Percentiles rank a stretch among this genome's conserved stretches.
These are phyloP conservation scores for Linyphia triangularis DNA, from an alignment of 2,888 invertebrate genomes.

Conservation along the genomic window DNA sequence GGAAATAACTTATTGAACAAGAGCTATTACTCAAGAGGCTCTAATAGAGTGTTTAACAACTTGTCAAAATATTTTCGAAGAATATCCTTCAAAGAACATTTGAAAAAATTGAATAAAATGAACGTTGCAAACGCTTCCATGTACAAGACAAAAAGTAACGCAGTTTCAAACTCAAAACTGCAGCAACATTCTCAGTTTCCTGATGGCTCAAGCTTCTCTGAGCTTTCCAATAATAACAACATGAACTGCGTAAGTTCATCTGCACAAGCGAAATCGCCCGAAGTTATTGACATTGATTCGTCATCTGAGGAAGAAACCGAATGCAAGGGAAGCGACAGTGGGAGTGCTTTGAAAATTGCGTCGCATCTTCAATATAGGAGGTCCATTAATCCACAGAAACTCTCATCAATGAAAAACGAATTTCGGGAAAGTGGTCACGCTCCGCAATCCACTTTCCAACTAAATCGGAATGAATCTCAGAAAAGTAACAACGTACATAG, in stretches of 20 bases:
- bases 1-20: too few relatives aligned
- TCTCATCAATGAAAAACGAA: not conserved
- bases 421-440: too few relatives aligned
- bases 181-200: not conserved
- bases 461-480: too few relatives aligned
- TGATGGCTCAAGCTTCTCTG: not conserved
- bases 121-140: not conserved
- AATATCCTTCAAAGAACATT: not conserved
- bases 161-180: not conserved
- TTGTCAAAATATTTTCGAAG: not conserved
- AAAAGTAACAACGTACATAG: too few relatives aligned
- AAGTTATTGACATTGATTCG: not conserved
- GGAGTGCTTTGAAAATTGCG: not conserved
- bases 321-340: not conserved
- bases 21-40: too few relatives aligned
- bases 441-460: too few relatives aligned
- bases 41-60: too few relatives aligned
- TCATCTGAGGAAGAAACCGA: not conserved
- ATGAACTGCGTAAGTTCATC: not conserved
- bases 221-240: not conserved
- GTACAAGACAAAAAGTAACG: not conserved
- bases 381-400: not conserved
- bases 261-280: not conserved
- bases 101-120: not conserved
- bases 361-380: too few relatives aligned